Base-by-base conservation (phyloP, 2,888 invertebrate genomes). In the Aphrophora alni region DNA sequence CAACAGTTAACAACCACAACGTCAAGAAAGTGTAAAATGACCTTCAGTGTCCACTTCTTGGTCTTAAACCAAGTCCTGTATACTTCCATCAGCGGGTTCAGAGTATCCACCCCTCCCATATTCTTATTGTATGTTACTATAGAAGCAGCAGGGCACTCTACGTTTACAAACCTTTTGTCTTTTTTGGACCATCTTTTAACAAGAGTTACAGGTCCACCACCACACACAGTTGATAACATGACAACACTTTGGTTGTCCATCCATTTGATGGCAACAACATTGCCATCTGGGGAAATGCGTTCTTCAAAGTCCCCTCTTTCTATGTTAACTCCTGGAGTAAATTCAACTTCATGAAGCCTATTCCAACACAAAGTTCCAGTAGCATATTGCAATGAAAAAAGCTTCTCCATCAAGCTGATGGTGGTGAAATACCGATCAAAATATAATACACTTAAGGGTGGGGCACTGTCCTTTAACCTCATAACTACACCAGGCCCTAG, bases 31-130 rank as follows among this genome's bases (percentile, higher is more conserved):
- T 77, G 77, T 2, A 77, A 25, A 28, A 77, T 77, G 1, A 77
- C 77, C 21, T 77, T 77, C 0, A 68, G 69, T n/a, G 77, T 77
- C 77, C 77, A 75, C 27, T 75, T 75, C 28, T 75, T 75, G 44
- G 8, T 75, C 24, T 77, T 27, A 27, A 77, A 77, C 77, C 77
- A 77, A 1, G 77, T 77, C 12, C 77, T 68, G 21, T 77, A 77
- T 3, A 28, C n/a, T 28, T 77, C 69, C n/a, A 77, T 27, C 3
- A 77, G 69, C 28, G 68, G 77, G 21, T 77, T 77, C 44, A 77
- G 21, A n/a, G 28, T 28, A n/a, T 77, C 77, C 33, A 77, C 77
- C 5, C 77, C 77, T 5, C 77, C 38, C 77, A 77, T 77, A 24
- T 21, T 51, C 26, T 75, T 75, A 28, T 75, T 75, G 51, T 75